Percentiles rank a stretch among this genome's conserved stretches.
Conservation (phyloP, 2,888 invertebrate genomes). For the Athalia circularis region DNA sequence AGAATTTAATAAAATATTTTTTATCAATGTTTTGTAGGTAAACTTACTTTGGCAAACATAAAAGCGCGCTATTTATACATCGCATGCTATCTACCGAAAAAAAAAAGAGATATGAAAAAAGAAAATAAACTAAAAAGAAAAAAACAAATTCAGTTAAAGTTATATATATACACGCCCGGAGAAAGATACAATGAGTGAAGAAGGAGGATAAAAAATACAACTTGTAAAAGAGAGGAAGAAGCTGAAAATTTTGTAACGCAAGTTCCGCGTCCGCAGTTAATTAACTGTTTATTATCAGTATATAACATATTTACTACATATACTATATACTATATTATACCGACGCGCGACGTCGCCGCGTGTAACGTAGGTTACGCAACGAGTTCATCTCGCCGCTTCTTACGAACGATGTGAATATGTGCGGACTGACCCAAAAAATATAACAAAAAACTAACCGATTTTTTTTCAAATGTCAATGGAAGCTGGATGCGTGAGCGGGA, state of each 20-base stretch:
- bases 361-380: too few species aligned
- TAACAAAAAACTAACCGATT: too few species aligned
- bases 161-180: neutral
- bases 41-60: constrained; percentile 23
- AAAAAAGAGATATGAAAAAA: constrained; percentile 17
- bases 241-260: constrained; percentile 12
- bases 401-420: too few species aligned
- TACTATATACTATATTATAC: too few species aligned
- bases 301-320: too few species aligned
- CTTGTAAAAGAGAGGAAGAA: neutral
- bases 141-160: neutral
- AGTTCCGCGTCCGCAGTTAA: neutral
- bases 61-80: constrained; percentile 6
- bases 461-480: too few species aligned
- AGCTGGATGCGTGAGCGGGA: too few species aligned
- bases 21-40: constrained; percentile 42
- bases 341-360: too few species aligned
- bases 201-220: neutral
- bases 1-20: constrained; percentile 36
- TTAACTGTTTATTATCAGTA: neutral
- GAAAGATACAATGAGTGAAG: too few species aligned
- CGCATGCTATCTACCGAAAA: constrained; percentile 36
- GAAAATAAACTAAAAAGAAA: neutral
- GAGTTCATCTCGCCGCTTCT: too few species aligned
- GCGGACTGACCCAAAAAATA: too few species aligned